These are phyloP conservation scores for Vanacampus margaritifer DNA, from an alignment of 2,113 vertebrate species.

Conservation along the genomic window DNA sequence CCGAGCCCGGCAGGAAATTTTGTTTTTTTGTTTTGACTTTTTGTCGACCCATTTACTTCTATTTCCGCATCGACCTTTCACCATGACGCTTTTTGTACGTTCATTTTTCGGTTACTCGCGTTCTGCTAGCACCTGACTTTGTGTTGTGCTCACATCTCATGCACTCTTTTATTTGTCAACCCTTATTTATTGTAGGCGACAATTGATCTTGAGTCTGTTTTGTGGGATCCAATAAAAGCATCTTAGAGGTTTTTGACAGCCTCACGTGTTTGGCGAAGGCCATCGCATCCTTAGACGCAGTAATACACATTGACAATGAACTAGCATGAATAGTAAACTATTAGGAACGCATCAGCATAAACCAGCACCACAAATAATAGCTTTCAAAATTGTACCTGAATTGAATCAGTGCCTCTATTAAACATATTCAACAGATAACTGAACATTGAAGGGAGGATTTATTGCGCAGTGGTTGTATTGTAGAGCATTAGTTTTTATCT, in stretches of 20 bases:
- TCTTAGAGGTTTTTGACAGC: not conserved
- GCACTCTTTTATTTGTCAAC: no score
- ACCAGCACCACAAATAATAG: not conserved
- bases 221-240: no score
- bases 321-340: not conserved
- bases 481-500: constrained; percentile 2
- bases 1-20: no score
- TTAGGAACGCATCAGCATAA: not conserved
- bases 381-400: not conserved
- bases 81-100: no score
- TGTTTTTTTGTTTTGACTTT: no score
- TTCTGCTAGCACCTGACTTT: no score
- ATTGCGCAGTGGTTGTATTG: not conserved
- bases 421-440: not conserved
- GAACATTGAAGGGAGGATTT: constrained; percentile 2
- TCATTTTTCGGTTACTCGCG: no score
- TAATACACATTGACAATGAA: not conserved
- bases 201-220: no score
- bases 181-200: no score
- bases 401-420: not conserved
- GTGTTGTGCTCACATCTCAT: no score
- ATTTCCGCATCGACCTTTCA: no score
- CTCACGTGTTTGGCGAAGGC: constrained; percentile 27
- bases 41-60: no score
- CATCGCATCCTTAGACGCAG: not conserved